phyloP scores from a whole-genome alignment of 2,797 vertebrate genomes.

The Chaetodon trifasciatus region DNA sequence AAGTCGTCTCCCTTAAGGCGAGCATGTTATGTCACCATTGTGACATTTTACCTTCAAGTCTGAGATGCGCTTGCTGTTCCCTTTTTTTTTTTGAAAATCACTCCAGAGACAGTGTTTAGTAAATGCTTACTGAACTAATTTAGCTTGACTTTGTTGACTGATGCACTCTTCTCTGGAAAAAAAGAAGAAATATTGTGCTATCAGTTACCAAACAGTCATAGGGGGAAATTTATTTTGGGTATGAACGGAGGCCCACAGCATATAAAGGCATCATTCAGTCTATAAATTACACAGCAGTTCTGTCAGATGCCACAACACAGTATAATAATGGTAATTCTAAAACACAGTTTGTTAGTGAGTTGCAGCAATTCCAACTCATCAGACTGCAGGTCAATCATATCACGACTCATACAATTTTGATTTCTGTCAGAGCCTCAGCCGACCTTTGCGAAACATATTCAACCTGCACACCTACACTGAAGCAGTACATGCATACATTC shows the following conservation, averaged over 20 bases:
- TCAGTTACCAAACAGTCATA: constrained; percentile 31
- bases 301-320: constrained; percentile 9
- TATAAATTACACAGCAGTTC: constrained; percentile 27
- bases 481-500: neutral
- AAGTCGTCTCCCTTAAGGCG: constrained; percentile 26
- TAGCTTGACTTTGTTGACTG: constrained; percentile 28
- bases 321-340: constrained; percentile 30
- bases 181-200: constrained; percentile 5
- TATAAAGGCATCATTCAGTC: constrained; percentile 25
- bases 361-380: constrained; percentile 12
- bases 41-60: constrained; percentile 36
- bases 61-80: neutral
- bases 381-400: constrained; percentile 9
- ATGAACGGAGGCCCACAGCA: constrained; percentile 19
- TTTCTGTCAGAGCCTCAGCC: neutral
- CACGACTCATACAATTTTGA: constrained; percentile 13
- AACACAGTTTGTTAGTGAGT: constrained; percentile 3
- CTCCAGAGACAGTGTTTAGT: constrained; percentile 1
- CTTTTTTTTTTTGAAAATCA: constrained; percentile 32
- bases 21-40: constrained; percentile 25
- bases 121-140: constrained; percentile 37
- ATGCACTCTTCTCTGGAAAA: constrained; percentile 4
- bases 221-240: constrained; percentile 38
- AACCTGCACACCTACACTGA: neutral
- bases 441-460: neutral